Evolutionary conservation across 2,888 invertebrate genomes (phyloP).

Genomic region (Pycnomerus fuliginosus): DNA sequence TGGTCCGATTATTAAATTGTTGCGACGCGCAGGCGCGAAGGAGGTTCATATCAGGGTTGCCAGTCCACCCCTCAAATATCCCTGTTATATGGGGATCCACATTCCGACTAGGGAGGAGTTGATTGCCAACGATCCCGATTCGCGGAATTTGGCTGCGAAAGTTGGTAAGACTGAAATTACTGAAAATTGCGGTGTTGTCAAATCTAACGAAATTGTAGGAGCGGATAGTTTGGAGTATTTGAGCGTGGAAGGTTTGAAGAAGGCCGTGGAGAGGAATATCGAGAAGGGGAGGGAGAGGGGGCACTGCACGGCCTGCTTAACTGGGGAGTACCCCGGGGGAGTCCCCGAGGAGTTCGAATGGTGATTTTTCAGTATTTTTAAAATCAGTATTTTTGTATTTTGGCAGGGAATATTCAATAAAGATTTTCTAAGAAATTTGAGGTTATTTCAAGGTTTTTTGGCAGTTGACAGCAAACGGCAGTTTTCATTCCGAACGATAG

Average conservation of each 20-base stretch:
- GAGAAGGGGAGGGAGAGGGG: constrained; percentile 66
- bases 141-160: constrained; percentile 74
- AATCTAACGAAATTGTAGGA: too few relatives aligned
- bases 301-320: constrained; percentile 94
- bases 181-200: constrained; percentile 1
- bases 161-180: constrained; percentile 66
- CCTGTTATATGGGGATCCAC: constrained; percentile 99
- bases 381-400: too few relatives aligned
- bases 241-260: constrained; percentile 88
- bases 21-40: constrained; percentile 88
- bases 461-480: too few relatives aligned
- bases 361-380: too few relatives aligned
- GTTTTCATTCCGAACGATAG: too few relatives aligned
- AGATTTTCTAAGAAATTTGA: too few relatives aligned
- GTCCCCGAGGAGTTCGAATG: constrained; percentile 62
- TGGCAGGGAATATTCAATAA: too few relatives aligned
- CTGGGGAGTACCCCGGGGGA: constrained; percentile 88
- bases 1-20: constrained; percentile 89
- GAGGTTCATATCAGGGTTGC: constrained; percentile 98
- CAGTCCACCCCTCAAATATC: constrained; percentile 90
- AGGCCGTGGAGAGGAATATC: constrained; percentile 82
- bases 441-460: too few relatives aligned
- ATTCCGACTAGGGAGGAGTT: constrained; percentile 97
- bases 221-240: constrained; percentile 93
- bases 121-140: constrained; percentile 84